Evolutionary conservation across 2,888 invertebrate genomes (phyloP).

Genomic region (Mystacides longicornis): DNA sequence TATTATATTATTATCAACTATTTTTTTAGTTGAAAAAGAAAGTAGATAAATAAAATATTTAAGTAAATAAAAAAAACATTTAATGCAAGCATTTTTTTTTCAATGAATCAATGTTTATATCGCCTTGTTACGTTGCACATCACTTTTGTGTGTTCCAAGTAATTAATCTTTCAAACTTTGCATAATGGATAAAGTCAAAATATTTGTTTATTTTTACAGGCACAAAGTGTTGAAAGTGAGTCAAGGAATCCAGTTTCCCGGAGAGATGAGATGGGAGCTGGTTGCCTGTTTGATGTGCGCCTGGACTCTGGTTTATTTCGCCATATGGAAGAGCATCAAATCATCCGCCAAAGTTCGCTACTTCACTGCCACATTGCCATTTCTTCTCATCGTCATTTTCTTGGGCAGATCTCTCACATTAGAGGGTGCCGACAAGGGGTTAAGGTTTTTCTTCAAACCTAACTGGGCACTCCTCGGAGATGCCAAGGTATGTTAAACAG

Average conservation of each 20-base stretch:
- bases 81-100: too few species aligned
- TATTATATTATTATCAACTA: too few species aligned
- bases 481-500: constrained; percentile 68
- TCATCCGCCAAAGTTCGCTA: constrained; percentile 90
- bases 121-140: too few species aligned
- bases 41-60: too few species aligned
- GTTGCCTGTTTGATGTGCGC: constrained; percentile 83
- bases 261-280: constrained; percentile 79
- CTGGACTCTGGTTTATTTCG: constrained; percentile 93
- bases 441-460: constrained; percentile 82
- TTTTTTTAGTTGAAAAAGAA: too few species aligned
- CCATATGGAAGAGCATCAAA: constrained; percentile 93
- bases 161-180: too few species aligned
- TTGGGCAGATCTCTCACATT: constrained; percentile 83
- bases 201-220: constrained; percentile 47
- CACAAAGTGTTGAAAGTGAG: constrained; percentile 81
- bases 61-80: too few species aligned
- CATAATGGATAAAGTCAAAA: too few species aligned
- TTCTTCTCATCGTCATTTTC: constrained; percentile 78
- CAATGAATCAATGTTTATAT: too few species aligned
- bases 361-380: constrained; percentile 89
- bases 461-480: constrained; percentile 75
- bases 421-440: constrained; percentile 79
- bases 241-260: constrained; percentile 74
- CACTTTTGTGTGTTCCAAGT: too few species aligned